Evolutionary conservation across 2,888 invertebrate genomes (phyloP), one percentile per base, ranked within the genome.

Genomic region (Chromoteleia sp.): DNA sequence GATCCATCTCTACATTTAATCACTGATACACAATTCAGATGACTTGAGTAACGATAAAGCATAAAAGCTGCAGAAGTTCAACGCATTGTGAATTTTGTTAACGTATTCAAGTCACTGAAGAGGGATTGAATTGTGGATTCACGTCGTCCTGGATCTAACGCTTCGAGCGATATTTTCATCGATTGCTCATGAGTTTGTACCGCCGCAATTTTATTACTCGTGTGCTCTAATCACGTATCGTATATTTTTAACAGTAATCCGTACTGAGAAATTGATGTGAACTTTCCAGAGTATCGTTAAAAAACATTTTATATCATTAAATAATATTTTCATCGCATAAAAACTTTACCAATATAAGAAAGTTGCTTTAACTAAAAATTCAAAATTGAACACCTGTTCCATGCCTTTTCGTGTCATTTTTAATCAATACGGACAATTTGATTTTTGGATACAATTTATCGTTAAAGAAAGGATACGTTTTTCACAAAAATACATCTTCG

Each of bases 41-140:
- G 17, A 43, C 61, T 61, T 29, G 33, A 50, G 65, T 52, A 41
- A 52, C 65, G 65, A 52, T 21, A 65, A 52, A 39, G 63, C 48
- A 45, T 36, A 63, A 63, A 63, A 63, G 63, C 48, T 48, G 21
- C 33, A 33, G 14, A 10, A 14, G 48, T 25, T 65, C 50, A 25
- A 50, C 50, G 30, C 39, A 21, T 50, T 39, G 39, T 25, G 50
- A 65, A 65, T 65, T 65, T 65, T 65, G 65, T 50, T 65, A 65
- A 50, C 39, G 50, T 39, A 50, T 65, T 50, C 50, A 50, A 65
- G 50, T 65, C 50, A 50, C 25, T 7, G 21, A 12, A 45, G 65
- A 43, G 33, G 12, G 36, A 63, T 63, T 63, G 63, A 63, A 63
- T 48, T 48, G 48, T 36, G 25, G 65, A 52, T 65, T 65, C 50